A percentile compares a stretch with the other conserved stretches of the same genome.
Evolutionary conservation across 2,888 invertebrate genomes (phyloP).

Genomic region (Polietes domitor): DNA sequence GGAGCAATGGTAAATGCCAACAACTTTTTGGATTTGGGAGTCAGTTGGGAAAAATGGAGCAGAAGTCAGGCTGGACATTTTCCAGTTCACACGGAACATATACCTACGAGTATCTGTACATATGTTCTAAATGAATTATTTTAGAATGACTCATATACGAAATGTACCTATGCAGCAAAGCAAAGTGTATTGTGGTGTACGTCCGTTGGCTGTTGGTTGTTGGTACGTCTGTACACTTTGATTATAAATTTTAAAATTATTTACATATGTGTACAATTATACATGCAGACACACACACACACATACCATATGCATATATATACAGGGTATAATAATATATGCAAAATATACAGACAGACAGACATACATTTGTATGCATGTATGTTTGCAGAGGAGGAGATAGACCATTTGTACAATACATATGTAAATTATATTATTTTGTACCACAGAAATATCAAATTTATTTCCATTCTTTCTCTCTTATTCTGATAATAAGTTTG

Average conservation of each 20-base stretch:
- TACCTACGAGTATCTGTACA: too few species aligned
- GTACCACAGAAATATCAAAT: conserved; percentile 65
- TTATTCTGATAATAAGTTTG: background rate
- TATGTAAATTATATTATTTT: conserved; percentile 43
- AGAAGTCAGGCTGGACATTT: too few species aligned
- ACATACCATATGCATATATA: conserved; percentile 14
- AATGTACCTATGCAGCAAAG: conserved; percentile 5
- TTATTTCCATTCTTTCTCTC: conserved; percentile 59
- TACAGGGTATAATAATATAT: conserved; percentile 68
- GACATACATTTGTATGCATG: conserved; percentile 10
- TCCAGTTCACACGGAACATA: too few species aligned
- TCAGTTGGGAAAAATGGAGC: too few species aligned
- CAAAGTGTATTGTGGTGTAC: conserved; percentile 1
- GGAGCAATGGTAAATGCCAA: too few species aligned
- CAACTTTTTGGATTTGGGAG: too few species aligned
- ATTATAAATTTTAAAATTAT: conserved; percentile 77
- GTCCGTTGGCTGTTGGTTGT: background rate
- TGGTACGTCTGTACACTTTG: conserved; percentile 52
- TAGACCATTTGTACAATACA: conserved; percentile 39
- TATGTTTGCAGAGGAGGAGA: conserved; percentile 27
- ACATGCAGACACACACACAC: background rate
- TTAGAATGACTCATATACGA: background rate
- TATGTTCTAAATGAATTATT: too few species aligned
- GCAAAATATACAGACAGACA: conserved; percentile 63
- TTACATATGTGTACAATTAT: conserved; percentile 70